Evolutionary conservation across 2,797 vertebrate genomes (phyloP).

Genomic region (Gobionotothen gibberifrons): DNA sequence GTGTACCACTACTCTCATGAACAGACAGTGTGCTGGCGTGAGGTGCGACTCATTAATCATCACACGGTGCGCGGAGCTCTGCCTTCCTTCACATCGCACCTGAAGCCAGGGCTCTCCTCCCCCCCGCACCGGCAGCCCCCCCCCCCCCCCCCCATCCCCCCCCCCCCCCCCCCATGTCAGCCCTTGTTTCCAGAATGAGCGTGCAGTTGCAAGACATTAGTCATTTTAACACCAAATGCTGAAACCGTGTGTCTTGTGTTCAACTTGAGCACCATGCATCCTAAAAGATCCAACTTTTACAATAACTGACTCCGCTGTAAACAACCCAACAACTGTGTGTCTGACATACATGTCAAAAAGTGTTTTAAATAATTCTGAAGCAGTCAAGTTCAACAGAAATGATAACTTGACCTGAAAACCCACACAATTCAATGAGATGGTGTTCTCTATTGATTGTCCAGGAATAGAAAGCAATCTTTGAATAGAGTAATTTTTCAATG

Average conservation of each 20-base stretch:
- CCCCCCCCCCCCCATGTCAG: conserved; percentile 10
- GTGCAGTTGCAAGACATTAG: conserved; percentile 16
- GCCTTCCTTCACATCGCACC: conserved; percentile 28
- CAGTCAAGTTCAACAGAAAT: background rate
- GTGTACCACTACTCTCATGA: conserved; percentile 17
- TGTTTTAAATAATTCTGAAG: background rate
- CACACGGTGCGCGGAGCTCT: conserved; percentile 30
- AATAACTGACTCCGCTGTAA: background rate
- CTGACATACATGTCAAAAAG: background rate
- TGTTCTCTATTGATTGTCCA: background rate
- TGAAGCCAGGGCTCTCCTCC: conserved; percentile 34
- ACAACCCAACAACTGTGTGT: background rate
- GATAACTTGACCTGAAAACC: background rate
- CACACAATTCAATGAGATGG: background rate
- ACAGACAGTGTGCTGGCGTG: conserved; percentile 43
- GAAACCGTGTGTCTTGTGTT: background rate
- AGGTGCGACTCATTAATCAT: conserved; percentile 62
- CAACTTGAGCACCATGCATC: background rate
- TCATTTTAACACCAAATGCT: conserved; percentile 28
- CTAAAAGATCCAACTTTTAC: background rate
- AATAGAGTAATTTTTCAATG: background rate
- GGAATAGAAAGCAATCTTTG: background rate
- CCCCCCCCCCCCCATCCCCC: conserved; percentile 1
- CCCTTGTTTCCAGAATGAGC: conserved; percentile 11
- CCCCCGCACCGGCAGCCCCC: conserved; percentile 8